Percentiles rank a stretch among this genome's conserved stretches.
These are phyloP conservation scores for Bicyclus anynana DNA, from an alignment of 1,140 invertebrate species.

Conservation along the genomic window DNA sequence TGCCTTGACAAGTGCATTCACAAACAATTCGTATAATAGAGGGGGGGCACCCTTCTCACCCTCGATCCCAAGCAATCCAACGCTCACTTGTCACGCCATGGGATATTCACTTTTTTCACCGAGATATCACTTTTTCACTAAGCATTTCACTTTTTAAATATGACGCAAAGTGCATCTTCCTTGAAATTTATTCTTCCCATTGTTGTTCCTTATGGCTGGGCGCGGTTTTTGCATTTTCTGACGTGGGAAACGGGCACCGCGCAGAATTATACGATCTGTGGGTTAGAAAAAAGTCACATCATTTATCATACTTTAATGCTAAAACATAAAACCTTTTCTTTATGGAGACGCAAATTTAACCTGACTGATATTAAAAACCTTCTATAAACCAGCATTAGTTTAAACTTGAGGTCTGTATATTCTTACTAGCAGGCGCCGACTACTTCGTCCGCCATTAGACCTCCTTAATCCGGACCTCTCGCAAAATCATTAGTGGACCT, in stretches of 20 bases:
- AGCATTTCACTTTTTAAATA: constrained; percentile 41
- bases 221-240: constrained; percentile 51
- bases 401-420: too few relatives aligned
- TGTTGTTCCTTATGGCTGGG: constrained; percentile 30
- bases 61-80: constrained; percentile 36
- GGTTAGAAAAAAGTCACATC: neutral
- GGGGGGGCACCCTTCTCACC: constrained; percentile 25
- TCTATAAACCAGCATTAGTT: too few relatives aligned
- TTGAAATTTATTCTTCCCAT: constrained; percentile 36
- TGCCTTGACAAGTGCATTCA: constrained; percentile 48
- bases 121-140: too few relatives aligned
- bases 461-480: too few relatives aligned
- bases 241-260: constrained; percentile 37
- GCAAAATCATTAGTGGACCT: too few relatives aligned
- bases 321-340: too few relatives aligned
- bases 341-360: too few relatives aligned
- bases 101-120: constrained; percentile 23
- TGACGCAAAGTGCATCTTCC: constrained; percentile 42
- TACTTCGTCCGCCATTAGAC: too few relatives aligned
- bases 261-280: constrained; percentile 4
- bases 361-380: too few relatives aligned
- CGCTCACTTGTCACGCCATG: constrained; percentile 59
- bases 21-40: constrained; percentile 45
- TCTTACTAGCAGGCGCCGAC: too few relatives aligned
- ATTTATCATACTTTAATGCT: neutral